A percentile compares a stretch with the other conserved stretches of the same genome.
These are phyloP conservation scores for Mustelus asterias DNA, from an alignment of 2,113 vertebrate species.

Conservation along the genomic window DNA sequence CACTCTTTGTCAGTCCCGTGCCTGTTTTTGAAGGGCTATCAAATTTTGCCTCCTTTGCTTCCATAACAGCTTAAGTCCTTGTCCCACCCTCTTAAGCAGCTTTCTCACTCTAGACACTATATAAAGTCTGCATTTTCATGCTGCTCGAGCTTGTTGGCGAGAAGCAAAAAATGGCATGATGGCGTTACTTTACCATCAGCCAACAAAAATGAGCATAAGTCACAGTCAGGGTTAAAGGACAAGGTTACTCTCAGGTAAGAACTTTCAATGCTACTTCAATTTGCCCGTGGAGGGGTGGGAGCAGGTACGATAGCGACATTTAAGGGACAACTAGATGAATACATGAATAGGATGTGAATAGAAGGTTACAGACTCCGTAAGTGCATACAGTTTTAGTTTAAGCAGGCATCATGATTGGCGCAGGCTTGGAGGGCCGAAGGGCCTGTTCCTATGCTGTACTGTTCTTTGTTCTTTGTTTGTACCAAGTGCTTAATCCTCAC, in stretches of 20 bases:
- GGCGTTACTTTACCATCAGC: background rate
- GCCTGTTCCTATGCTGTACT: too few species aligned
- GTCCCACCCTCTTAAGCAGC: background rate
- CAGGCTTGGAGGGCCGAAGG: too few species aligned
- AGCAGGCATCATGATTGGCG: too few species aligned
- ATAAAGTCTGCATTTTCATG: background rate
- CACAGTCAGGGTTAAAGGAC: background rate
- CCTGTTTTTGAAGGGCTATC: too few species aligned
- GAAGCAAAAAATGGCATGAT: background rate
- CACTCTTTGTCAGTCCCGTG: too few species aligned
- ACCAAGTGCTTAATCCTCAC: background rate
- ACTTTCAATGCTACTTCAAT: background rate
- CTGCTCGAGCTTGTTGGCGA: background rate
- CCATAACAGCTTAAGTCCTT: background rate
- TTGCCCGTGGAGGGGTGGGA: too few species aligned
- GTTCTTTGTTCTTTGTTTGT: too few species aligned
- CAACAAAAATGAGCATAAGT: background rate
- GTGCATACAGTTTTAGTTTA: too few species aligned
- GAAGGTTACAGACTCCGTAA: too few species aligned
- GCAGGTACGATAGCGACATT: too few species aligned
- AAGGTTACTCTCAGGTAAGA: background rate
- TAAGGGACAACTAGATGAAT: too few species aligned
- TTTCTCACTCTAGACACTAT: background rate
- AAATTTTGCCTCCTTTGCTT: background rate
- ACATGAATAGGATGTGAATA: too few species aligned